Percentiles rank a stretch among this genome's conserved stretches.
These are phyloP conservation scores for Euplexia lucipara DNA, from an alignment of 2,888 invertebrate species.

Conservation along the genomic window DNA sequence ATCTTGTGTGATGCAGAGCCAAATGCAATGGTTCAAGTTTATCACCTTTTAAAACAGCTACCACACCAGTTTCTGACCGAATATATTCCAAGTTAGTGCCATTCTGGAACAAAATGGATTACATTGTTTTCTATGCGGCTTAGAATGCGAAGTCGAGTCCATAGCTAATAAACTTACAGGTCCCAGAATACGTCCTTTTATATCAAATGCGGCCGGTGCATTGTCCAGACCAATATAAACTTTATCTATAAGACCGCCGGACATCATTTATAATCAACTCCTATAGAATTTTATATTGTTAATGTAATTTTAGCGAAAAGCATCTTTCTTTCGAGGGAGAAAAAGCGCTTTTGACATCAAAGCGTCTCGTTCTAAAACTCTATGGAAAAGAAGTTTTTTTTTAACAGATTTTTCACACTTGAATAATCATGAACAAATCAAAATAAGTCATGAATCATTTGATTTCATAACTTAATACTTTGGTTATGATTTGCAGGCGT, in stretches of 20 bases:
- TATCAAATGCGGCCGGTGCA: conserved; percentile 94
- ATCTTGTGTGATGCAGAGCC: conserved; percentile 94
- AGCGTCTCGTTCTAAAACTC: conserved; percentile 42
- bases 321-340: conserved; percentile 73
- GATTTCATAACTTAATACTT: no score
- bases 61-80: conserved; percentile 94
- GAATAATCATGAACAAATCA: no score
- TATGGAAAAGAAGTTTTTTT: background rate
- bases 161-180: conserved; percentile 78
- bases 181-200: conserved; percentile 94
- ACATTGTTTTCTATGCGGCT: conserved; percentile 16
- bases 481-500: no score
- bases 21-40: conserved; percentile 94
- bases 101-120: conserved; percentile 81
- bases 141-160: conserved; percentile 31
- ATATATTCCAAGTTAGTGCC: conserved; percentile 95
- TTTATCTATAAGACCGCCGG: conserved; percentile 92
- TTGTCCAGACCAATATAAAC: conserved; percentile 95
- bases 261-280: conserved; percentile 77
- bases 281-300: conserved; percentile 65
- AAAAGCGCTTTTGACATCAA: conserved; percentile 59
- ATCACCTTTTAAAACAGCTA: conserved; percentile 93
- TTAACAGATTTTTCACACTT: no score
- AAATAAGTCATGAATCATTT: no score
- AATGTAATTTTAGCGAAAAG: conserved; percentile 71